A percentile compares a stretch with the other conserved stretches of the same genome.
Conservation (phyloP, 2,888 invertebrate genomes). For the Melangyna quadrimaculata region DNA sequence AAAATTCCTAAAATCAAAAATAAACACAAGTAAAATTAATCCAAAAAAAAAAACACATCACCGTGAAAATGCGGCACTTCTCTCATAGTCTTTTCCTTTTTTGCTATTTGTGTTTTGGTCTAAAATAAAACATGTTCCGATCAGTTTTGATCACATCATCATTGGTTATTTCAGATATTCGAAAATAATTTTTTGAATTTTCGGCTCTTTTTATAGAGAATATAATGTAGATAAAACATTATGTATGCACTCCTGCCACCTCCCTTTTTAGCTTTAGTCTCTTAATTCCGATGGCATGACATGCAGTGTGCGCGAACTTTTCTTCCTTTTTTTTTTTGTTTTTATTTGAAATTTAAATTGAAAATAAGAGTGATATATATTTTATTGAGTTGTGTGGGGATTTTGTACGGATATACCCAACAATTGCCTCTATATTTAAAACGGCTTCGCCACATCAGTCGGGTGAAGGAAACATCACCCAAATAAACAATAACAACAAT, state of each 20-base stretch:
- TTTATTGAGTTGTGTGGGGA: constrained; percentile 49
- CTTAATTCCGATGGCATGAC: constrained; percentile 28
- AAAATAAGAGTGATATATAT: constrained; percentile 53
- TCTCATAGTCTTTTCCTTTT: constrained; percentile 9
- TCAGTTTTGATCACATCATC: constrained; percentile 54
- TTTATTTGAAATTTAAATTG: constrained; percentile 15
- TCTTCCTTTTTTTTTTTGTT: constrained; percentile 9
- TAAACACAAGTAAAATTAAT: constrained; percentile 23
- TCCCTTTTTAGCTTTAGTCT: neutral
- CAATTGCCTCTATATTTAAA: constrained; percentile 65
- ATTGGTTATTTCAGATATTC: constrained; percentile 66
- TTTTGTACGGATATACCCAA: constrained; percentile 35
- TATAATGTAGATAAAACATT: too few species aligned
- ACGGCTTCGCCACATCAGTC: constrained; percentile 29
- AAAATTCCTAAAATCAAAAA: constrained; percentile 6
- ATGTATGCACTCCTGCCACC: neutral
- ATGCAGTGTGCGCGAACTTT: constrained; percentile 24
- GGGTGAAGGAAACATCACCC: constrained; percentile 39
- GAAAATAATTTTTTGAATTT: constrained; percentile 62
- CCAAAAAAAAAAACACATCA: neutral
- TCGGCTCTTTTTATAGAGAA: constrained; percentile 55
- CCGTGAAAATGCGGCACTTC: constrained; percentile 10
- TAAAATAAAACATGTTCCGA: constrained; percentile 29
- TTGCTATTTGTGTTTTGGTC: neutral
- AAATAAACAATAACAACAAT: constrained; percentile 33